These are phyloP conservation scores for Polyploca ridens DNA, from an alignment of 2,888 invertebrate genomes.

Conservation along the genomic window DNA sequence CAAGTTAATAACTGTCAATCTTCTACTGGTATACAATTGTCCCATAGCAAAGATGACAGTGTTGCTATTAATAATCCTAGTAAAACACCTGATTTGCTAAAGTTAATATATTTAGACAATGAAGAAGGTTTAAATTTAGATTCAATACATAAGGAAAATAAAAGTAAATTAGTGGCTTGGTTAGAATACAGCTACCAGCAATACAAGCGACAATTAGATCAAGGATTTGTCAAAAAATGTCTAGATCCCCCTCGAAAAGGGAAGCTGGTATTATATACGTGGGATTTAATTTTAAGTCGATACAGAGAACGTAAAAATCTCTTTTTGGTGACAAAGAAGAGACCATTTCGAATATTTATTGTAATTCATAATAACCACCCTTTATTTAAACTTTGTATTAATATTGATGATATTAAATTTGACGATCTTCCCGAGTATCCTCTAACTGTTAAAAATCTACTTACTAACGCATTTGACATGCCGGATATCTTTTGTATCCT, in stretches of 20 bases:
- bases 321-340: slow-evolving; percentile 60
- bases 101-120: slow-evolving; percentile 5
- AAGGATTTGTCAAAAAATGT: slow-evolving; percentile 48
- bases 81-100: background rate
- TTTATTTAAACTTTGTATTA: slow-evolving; percentile 63
- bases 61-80: background rate
- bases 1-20: background rate
- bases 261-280: slow-evolving; percentile 62
- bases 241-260: slow-evolving; percentile 61
- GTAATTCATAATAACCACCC: slow-evolving; percentile 54
- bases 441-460: slow-evolving; percentile 64
- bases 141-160: slow-evolving; percentile 36
- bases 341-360: slow-evolving; percentile 69
- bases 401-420: slow-evolving; percentile 65
- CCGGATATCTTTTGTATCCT: slow-evolving; percentile 73
- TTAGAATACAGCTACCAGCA: slow-evolving; percentile 66
- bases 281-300: slow-evolving; percentile 69
- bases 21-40: background rate
- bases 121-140: slow-evolving; percentile 17
- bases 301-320: slow-evolving; percentile 67
- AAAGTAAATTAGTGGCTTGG: slow-evolving; percentile 62
- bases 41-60: background rate
- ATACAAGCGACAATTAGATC: slow-evolving; percentile 54
- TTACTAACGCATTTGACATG: slow-evolving; percentile 58
- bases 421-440: slow-evolving; percentile 69